Percentiles rank a stretch among this genome's conserved stretches.
These are phyloP conservation scores for Pemphigus obesinymphae DNA, from an alignment of 1,140 invertebrate genomes.

Conservation along the genomic window DNA sequence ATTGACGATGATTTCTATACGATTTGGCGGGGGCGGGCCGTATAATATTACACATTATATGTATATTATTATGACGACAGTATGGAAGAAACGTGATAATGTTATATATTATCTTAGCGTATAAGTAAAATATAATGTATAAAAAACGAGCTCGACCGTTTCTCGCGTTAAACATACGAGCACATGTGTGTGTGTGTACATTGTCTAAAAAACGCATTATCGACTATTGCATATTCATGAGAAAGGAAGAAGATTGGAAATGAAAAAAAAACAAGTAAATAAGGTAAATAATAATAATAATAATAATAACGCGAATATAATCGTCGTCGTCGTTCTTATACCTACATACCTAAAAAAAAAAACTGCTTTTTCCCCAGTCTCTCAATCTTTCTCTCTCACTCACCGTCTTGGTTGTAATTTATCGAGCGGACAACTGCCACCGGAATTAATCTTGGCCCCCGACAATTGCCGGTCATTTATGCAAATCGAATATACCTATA, in stretches of 20 bases:
- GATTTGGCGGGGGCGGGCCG: too few species aligned
- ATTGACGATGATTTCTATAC: too few species aligned
- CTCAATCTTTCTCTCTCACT: too few species aligned
- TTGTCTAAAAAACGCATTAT: neutral
- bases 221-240: slow-evolving; percentile 15
- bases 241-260: slow-evolving; percentile 5
- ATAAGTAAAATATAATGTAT: neutral
- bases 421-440: slow-evolving; percentile 40
- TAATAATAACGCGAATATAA: slow-evolving; percentile 17
- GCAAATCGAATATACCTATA: slow-evolving; percentile 20
- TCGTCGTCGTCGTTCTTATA: neutral
- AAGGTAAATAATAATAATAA: slow-evolving; percentile 24
- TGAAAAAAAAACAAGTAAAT: neutral
- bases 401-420: slow-evolving; percentile 41
- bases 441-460: slow-evolving; percentile 37
- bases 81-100: neutral
- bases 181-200: neutral
- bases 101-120: neutral
- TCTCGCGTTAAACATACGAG: neutral
- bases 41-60: too few species aligned
- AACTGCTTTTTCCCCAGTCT: slow-evolving; percentile 27
- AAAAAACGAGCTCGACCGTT: neutral
- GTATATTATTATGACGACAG: too few species aligned
- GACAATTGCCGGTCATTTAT: slow-evolving; percentile 38
- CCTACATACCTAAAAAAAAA: neutral